Conservation (phyloP, 2,888 invertebrate genomes). For the Priocnemis perturbator region DNA sequence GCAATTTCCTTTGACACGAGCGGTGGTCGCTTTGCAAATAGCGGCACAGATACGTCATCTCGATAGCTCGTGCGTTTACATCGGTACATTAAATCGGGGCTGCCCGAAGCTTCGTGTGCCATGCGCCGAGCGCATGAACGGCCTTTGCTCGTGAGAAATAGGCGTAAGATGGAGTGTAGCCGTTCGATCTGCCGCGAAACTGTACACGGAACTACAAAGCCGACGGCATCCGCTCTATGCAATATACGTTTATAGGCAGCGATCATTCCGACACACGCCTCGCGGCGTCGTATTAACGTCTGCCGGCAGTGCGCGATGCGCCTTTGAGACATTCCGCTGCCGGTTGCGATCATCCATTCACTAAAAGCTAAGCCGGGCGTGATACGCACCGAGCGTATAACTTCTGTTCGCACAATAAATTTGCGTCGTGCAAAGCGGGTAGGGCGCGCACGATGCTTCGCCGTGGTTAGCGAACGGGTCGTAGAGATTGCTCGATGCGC, state of each 20-base stretch:
- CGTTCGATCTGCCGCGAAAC: conserved; percentile 38
- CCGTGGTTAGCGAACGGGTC: too few relatives aligned
- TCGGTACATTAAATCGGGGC: conserved; percentile 37
- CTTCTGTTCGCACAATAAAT: too few relatives aligned
- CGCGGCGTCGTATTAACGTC: conserved; percentile 12
- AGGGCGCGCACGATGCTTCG: too few relatives aligned
- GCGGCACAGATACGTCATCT: neutral
- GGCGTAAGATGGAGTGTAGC: conserved; percentile 39
- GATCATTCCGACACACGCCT: too few relatives aligned
- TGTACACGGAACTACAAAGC: conserved; percentile 36
- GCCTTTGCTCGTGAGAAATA: conserved; percentile 42
- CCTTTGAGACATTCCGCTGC: neutral
- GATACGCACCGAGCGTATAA: too few relatives aligned
- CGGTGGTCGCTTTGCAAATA: conserved; percentile 11
- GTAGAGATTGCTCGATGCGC: too few relatives aligned
- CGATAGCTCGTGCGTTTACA: conserved; percentile 20
- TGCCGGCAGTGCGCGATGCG: neutral
- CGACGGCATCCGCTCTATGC: conserved; percentile 7
- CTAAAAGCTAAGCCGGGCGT: too few relatives aligned
- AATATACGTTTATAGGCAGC: too few relatives aligned
- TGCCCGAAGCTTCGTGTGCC: conserved; percentile 14
- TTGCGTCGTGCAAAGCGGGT: too few relatives aligned
- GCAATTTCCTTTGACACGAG: neutral
- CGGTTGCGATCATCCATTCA: too few relatives aligned
- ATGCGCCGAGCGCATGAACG: conserved; percentile 29